phyloP scores from a whole-genome alignment of 2,113 vertebrate genomes.

The Crocuta crocuta region DNA sequence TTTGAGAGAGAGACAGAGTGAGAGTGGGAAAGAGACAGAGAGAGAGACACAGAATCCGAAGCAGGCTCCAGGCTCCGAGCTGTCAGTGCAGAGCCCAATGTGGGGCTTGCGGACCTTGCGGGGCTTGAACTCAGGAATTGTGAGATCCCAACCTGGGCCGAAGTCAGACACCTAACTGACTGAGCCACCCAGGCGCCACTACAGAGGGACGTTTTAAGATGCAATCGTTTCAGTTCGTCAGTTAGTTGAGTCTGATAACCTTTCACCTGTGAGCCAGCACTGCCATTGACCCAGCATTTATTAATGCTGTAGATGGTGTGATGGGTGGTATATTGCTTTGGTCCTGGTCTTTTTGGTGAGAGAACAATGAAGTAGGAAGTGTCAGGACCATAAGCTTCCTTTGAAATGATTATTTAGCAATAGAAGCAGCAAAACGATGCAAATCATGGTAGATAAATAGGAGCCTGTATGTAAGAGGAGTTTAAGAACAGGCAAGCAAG shows the following conservation, averaged over 20 bases:
- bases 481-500: not conserved
- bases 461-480: not conserved
- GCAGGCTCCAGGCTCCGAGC: no score
- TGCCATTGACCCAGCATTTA: not conserved
- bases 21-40: no score
- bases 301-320: not conserved
- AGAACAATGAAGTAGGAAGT: not conserved
- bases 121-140: no score
- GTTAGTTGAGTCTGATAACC: not conserved
- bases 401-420: not conserved
- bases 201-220: constrained; percentile 9
- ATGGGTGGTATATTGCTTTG: not conserved
- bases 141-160: no score
- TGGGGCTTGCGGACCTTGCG: no score
- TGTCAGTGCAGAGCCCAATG: no score
- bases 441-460: not conserved
- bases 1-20: no score
- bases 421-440: not conserved
- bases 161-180: no score
- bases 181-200: no score
- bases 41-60: no score
- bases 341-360: not conserved
- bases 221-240: not conserved
- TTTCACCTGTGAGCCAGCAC: not conserved
- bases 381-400: not conserved